These are phyloP conservation scores for Neodiprion virginianus DNA, from an alignment of 1,140 invertebrate genomes.

Conservation along the genomic window DNA sequence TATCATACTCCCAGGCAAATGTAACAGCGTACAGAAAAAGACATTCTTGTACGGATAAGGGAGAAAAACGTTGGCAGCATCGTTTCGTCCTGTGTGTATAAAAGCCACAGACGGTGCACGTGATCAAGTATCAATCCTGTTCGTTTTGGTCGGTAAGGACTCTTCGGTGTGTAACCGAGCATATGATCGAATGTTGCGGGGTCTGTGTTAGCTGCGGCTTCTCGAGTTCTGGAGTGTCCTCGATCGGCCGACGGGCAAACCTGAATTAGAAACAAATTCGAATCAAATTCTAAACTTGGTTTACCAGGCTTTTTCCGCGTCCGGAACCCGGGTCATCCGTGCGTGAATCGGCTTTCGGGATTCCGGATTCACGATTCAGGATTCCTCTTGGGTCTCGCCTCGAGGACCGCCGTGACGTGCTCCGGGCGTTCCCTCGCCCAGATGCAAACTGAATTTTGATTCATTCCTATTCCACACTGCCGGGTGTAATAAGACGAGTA, in stretches of 20 bases:
- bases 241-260: neutral
- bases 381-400: slow-evolving; percentile 11
- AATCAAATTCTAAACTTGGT: neutral
- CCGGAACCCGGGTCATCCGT: neutral
- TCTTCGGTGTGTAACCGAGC: slow-evolving; percentile 1
- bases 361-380: slow-evolving; percentile 4
- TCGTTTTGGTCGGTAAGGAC: neutral
- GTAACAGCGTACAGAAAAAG: no score
- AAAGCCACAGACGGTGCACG: neutral
- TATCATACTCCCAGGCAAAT: no score
- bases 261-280: slow-evolving; percentile 5
- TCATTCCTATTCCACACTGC: neutral
- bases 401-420: neutral
- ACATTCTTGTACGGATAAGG: no score
- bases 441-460: slow-evolving; percentile 18
- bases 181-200: slow-evolving; percentile 1
- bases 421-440: neutral
- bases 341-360: neutral
- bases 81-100: no score
- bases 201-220: slow-evolving; percentile 6
- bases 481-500: neutral
- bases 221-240: slow-evolving; percentile 2
- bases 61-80: no score
- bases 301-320: neutral
- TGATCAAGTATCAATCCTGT: neutral